phyloP scores from a whole-genome alignment of 2,797 vertebrate species.

The Megalops cyprinoides region DNA sequence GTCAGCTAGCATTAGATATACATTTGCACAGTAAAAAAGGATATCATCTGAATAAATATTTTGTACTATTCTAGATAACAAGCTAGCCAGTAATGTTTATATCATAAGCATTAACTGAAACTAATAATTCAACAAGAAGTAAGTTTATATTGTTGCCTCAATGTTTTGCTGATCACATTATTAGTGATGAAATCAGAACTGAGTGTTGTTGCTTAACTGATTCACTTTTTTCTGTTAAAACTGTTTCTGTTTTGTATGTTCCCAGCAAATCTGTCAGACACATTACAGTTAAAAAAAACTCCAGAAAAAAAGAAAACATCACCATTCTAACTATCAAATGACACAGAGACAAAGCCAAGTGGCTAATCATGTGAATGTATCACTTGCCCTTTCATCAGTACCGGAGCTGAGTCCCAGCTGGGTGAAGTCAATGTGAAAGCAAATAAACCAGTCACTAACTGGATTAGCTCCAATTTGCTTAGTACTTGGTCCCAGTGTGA shows the following conservation, averaged over 20 bases:
- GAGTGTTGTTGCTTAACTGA: background rate
- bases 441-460: background rate
- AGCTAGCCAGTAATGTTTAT: background rate
- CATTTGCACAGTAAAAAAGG: background rate
- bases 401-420: background rate
- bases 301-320: background rate
- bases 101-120: background rate
- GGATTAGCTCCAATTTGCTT: conserved; percentile 2
- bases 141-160: background rate
- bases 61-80: background rate
- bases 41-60: background rate
- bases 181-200: background rate
- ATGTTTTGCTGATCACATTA: background rate
- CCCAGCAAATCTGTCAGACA: background rate
- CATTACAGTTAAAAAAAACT: background rate
- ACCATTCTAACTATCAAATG: background rate
- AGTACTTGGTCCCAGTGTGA: background rate
- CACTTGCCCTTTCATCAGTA: background rate
- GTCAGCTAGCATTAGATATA: no score
- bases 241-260: background rate
- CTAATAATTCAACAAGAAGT: background rate
- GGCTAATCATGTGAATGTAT: background rate
- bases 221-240: background rate
- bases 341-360: background rate
- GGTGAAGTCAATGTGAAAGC: background rate